These are phyloP conservation scores for Hyalella azteca DNA, from an alignment of 2,888 invertebrate species.

Conservation along the genomic window DNA sequence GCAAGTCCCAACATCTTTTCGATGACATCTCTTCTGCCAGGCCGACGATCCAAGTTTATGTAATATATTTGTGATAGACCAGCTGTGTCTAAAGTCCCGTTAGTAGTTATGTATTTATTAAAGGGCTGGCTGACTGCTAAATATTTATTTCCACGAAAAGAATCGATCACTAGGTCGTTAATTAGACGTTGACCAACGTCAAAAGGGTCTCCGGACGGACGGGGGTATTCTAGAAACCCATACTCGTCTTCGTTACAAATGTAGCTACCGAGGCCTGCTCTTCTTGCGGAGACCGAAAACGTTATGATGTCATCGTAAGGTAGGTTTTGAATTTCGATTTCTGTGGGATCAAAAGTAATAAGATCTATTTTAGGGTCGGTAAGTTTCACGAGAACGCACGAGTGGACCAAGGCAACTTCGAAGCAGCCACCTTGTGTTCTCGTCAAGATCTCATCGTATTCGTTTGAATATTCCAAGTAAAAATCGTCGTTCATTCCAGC, in stretches of 20 bases:
- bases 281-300: not conserved
- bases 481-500: not conserved
- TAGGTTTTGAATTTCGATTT: not conserved
- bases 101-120: not conserved
- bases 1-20: not conserved
- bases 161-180: not conserved
- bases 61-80: slow-evolving; percentile 15
- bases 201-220: not conserved
- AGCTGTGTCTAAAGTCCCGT: not conserved
- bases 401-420: not conserved
- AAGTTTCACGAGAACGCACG: not conserved
- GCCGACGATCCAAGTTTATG: not conserved
- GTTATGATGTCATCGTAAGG: slow-evolving; percentile 11
- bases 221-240: slow-evolving; percentile 1
- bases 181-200: slow-evolving; percentile 3
- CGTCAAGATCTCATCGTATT: not conserved
- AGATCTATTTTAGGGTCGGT: not conserved
- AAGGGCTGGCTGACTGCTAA: not conserved
- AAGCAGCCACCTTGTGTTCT: not conserved
- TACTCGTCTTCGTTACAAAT: not conserved
- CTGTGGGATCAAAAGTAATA: not conserved
- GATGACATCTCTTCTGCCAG: not conserved
- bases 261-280: not conserved
- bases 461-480: not conserved
- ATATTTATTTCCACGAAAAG: not conserved